Base-by-base conservation (phyloP, 2,888 invertebrate species). In the Rhingia rostrata region DNA sequence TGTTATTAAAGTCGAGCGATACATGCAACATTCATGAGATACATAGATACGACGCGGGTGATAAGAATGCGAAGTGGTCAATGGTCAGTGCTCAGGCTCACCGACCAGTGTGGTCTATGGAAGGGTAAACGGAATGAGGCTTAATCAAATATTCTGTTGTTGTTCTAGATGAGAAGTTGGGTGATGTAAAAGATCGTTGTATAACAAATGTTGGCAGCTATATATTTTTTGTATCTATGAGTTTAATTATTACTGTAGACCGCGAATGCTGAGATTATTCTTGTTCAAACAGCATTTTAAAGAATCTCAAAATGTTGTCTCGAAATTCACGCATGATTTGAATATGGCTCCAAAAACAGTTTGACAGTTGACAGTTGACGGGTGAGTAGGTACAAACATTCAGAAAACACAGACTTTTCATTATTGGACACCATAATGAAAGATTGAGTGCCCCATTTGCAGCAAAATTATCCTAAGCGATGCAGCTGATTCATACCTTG, bases 11-110 rank as follows among this genome's bases (percentile, higher is more conserved):
- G 1, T 2, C 22, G 22, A 22, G 14, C 9, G 6, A 22, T 6
- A 30, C 22, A 47, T 72, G 73, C 79, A 80, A 75, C 74, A 70
- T 80, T 47, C n/a, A 64, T 30, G 7, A 33, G 39, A 63, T 39
- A 58, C 6, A 53, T 41, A 58, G 33, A 60, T 9, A 37, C 56
- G 30, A 9, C 22, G 47, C 47, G 41, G 30, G 22, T n/a, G 81
- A 81, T 81, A 81, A 81, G 69, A 75, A 58, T 45, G 10, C 9
- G 30, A 49, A 49, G 7, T 49, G 10, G 9, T 41, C 22, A 41
- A 4, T 41, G 41, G 41, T 30, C 2, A 9, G 9, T 9, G 30
- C 2, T 22, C 47, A 22, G 47, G 7, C 22, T 22, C 22, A 22
- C 22, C 22, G 22, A 22, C 22, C 22, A 14, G 22, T 4, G 22